These are phyloP conservation scores for Pseudorhiza aurosa DNA, from an alignment of 30 jellyfish, hydroid and myxozoan species.

Conservation along the genomic window DNA sequence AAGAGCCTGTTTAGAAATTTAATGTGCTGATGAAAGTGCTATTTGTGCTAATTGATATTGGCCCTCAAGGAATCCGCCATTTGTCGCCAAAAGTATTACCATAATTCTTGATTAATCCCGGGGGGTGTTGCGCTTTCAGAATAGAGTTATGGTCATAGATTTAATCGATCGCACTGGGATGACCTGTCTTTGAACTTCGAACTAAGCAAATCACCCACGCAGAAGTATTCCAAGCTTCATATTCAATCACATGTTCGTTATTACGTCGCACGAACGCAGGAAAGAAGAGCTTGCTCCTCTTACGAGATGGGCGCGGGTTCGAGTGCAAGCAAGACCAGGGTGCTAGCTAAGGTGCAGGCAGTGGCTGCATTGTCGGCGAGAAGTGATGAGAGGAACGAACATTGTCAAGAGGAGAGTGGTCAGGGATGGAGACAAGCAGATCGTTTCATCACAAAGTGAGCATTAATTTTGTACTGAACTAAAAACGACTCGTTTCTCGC, in stretches of 20 bases:
- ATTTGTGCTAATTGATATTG: not conserved
- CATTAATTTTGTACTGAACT: no score
- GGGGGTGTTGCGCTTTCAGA: not conserved
- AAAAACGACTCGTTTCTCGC: no score
- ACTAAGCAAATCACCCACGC: no score
- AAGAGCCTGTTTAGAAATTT: no score
- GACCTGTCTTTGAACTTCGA: no score
- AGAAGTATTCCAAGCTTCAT: no score
- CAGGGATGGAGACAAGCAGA: not conserved
- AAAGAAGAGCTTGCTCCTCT: no score
- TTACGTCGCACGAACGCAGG: no score
- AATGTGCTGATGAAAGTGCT: constrained; percentile 1
- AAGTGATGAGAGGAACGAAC: not conserved
- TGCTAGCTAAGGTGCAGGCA: constrained; percentile 2
- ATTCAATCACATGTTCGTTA: no score
- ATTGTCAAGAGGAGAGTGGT: not conserved
- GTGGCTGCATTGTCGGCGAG: not conserved
- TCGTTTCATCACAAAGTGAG: not conserved
- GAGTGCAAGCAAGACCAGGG: constrained; percentile 11
- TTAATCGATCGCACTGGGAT: no score
- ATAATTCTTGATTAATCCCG: not conserved
- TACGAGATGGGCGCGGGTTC: constrained; percentile 37
- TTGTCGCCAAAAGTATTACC: not conserved
- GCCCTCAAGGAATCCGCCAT: not conserved
- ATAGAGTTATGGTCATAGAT: no score